Evolutionary conservation across 2,113 vertebrate species (phyloP).

Genomic region (Psephotus haematonotus): DNA sequence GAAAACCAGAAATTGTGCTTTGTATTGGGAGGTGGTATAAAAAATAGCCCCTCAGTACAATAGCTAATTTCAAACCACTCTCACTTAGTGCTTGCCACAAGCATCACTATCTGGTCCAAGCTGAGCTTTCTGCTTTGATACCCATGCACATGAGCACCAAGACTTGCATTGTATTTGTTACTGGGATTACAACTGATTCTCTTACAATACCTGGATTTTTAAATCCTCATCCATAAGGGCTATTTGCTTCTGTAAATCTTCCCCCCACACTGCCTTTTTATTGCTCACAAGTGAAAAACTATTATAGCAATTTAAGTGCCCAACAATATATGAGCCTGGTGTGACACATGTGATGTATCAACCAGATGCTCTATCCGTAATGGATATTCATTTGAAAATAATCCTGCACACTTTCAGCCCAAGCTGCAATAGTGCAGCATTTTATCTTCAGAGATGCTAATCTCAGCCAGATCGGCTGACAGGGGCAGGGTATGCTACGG

Average conservation of each 20-base stretch:
- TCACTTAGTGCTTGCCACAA: not conserved
- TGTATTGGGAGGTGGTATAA: not conserved
- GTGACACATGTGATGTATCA: not conserved
- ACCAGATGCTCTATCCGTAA: not conserved
- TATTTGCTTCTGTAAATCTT: not conserved
- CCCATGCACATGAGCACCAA: not conserved
- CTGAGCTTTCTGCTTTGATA: not conserved
- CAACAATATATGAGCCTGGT: not conserved
- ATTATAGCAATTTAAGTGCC: not conserved
- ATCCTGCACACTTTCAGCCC: not conserved
- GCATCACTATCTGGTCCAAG: not conserved
- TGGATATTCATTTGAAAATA: not conserved
- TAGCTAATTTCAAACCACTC: not conserved
- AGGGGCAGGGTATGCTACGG: accelerated
- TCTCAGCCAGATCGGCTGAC: not conserved
- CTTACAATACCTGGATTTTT: not conserved
- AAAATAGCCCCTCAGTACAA: not conserved
- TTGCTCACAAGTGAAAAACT: not conserved
- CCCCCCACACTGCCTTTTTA: not conserved
- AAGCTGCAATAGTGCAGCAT: not conserved
- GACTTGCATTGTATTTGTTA: not conserved
- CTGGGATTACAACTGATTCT: not conserved
- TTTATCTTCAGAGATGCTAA: not conserved
- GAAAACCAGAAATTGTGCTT: not conserved
- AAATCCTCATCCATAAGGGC: not conserved